These are phyloP conservation scores for Drosophila helvetica DNA, from an alignment of 2,888 invertebrate genomes.

Conservation along the genomic window DNA sequence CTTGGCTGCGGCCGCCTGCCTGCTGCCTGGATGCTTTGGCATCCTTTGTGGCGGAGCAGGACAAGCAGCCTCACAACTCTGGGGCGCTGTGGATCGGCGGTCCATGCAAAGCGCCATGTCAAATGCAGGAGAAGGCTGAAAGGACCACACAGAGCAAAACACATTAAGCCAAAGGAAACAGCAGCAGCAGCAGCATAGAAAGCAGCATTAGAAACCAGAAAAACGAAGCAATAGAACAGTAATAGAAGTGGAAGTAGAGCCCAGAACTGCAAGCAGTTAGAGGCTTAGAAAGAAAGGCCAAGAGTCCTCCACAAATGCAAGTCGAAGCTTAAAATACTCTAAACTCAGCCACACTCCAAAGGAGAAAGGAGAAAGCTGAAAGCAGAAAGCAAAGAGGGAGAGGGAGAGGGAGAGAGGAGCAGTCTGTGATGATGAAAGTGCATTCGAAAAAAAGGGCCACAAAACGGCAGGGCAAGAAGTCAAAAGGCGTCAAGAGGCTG, in stretches of 20 bases:
- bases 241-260: slow-evolving; percentile 7
- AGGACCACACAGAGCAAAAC: slow-evolving; percentile 55
- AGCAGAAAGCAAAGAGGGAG: too few relatives aligned
- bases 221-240: slow-evolving; percentile 34
- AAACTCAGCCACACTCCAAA: background rate
- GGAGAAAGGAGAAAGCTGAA: background rate
- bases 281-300: slow-evolving; percentile 56
- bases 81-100: slow-evolving; percentile 37
- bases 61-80: slow-evolving; percentile 22
- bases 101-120: slow-evolving; percentile 59
- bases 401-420: too few relatives aligned
- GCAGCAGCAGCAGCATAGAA: slow-evolving; percentile 1
- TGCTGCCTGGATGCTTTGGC: slow-evolving; percentile 37
- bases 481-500: slow-evolving; percentile 26
- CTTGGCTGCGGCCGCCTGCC: slow-evolving; percentile 42
- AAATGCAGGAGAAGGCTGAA: slow-evolving; percentile 50
- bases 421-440: background rate
- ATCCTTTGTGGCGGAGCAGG: slow-evolving; percentile 55
- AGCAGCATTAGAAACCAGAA: slow-evolving; percentile 22
- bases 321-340: background rate
- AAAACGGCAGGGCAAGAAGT: slow-evolving; percentile 59
- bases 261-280: slow-evolving; percentile 53
- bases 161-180: slow-evolving; percentile 70
- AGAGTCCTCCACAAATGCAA: background rate
- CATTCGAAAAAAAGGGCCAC: slow-evolving; percentile 32